These are phyloP conservation scores for Drosophila nigritarsus DNA, from an alignment of 2,888 invertebrate genomes.

Conservation along the genomic window DNA sequence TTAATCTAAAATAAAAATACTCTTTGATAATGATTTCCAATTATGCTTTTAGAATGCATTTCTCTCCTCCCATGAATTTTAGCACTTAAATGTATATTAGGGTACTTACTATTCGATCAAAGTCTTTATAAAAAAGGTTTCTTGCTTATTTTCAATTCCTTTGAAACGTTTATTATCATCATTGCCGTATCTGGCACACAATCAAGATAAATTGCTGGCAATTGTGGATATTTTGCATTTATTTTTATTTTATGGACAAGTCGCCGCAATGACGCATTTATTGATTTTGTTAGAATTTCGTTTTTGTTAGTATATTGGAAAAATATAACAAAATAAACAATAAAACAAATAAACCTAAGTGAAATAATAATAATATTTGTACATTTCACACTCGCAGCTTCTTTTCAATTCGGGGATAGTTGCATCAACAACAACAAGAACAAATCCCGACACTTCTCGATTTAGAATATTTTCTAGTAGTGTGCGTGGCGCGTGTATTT, in stretches of 20 bases:
- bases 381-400: conserved; percentile 24
- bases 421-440: neutral
- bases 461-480: conserved; percentile 44
- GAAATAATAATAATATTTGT: conserved; percentile 28
- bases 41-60: neutral
- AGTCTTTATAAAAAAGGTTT: neutral
- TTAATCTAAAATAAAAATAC: neutral
- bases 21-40: neutral
- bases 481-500: conserved; percentile 17
- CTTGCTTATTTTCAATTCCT: conserved; percentile 51
- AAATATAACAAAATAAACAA: conserved; percentile 23
- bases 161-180: conserved; percentile 70
- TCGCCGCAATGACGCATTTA: conserved; percentile 69
- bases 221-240: conserved; percentile 69
- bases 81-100: neutral
- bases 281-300: conserved; percentile 66
- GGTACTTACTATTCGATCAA: neutral
- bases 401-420: conserved; percentile 29
- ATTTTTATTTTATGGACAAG: conserved; percentile 69
- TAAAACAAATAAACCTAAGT: conserved; percentile 29
- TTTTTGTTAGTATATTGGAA: neutral
- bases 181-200: conserved; percentile 55
- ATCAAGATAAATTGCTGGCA: conserved; percentile 76
- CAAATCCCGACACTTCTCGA: too few relatives aligned
- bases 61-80: neutral